Evolutionary conservation across 1,140 invertebrate genomes (phyloP).

Genomic region (Drosophila rufa): DNA sequence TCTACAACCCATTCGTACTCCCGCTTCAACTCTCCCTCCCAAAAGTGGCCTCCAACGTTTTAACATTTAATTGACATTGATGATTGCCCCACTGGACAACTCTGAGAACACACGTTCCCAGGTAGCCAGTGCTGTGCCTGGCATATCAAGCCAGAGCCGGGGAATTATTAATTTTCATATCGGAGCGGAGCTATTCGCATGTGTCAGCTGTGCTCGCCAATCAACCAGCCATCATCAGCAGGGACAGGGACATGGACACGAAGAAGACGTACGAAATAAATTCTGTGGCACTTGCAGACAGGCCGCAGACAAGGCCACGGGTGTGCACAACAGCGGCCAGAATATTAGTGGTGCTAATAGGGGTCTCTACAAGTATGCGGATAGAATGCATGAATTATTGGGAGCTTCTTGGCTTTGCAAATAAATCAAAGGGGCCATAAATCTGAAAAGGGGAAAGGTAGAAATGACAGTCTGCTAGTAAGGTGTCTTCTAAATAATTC

Average conservation of each 20-base stretch:
- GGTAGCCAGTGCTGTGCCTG: constrained; percentile 45
- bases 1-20: constrained; percentile 49
- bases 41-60: constrained; percentile 63
- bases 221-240: constrained; percentile 15
- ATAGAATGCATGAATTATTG: constrained; percentile 7
- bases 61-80: constrained; percentile 82
- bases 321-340: constrained; percentile 27
- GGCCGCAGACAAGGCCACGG: constrained; percentile 51
- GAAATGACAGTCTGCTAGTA: not conserved
- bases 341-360: constrained; percentile 9
- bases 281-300: constrained; percentile 77
- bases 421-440: not conserved
- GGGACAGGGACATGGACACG: constrained; percentile 45
- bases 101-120: constrained; percentile 64
- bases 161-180: constrained; percentile 81
- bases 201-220: constrained; percentile 56
- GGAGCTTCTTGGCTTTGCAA: not conserved
- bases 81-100: constrained; percentile 70
- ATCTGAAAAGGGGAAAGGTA: not conserved
- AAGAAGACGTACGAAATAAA: constrained; percentile 80
- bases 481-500: not conserved
- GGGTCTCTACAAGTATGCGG: not conserved
- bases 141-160: constrained; percentile 45
- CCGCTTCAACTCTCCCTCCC: constrained; percentile 63
- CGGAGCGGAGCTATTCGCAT: constrained; percentile 62